phyloP scores from a whole-genome alignment of 2,888 invertebrate genomes.

The Diarsia mendica region DNA sequence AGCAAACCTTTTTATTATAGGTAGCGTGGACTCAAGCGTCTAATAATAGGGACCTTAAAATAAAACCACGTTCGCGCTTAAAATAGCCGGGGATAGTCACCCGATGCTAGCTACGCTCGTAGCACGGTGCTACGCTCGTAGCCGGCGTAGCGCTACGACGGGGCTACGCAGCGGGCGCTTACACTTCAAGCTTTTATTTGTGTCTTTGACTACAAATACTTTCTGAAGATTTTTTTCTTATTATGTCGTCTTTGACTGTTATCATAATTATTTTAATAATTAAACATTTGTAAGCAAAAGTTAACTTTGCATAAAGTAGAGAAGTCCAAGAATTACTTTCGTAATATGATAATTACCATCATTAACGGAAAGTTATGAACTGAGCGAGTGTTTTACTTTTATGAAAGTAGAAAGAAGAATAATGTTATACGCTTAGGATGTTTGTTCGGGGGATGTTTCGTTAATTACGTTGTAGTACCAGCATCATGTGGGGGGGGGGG shows the following conservation, averaged over 20 bases:
- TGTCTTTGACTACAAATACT: neutral
- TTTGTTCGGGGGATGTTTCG: neutral
- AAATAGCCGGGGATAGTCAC: constrained; percentile 27
- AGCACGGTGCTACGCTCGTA: constrained; percentile 54
- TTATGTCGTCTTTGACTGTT: neutral
- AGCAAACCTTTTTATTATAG: constrained; percentile 14
- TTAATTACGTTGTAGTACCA: neutral
- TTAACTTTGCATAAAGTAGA: constrained; percentile 3
- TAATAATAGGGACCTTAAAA: constrained; percentile 41
- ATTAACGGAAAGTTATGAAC: constrained; percentile 27
- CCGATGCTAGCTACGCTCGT: constrained; percentile 38
- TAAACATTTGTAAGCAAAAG: neutral
- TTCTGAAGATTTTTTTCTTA: neutral
- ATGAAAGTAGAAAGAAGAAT: constrained; percentile 7
- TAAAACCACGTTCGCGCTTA: constrained; percentile 27
- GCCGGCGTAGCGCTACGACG: constrained; percentile 46
- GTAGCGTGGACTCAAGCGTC: neutral
- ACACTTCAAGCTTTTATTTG: neutral
- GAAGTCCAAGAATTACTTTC: neutral
- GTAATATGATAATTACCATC: constrained; percentile 21
- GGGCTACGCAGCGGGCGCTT: neutral
- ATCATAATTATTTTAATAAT: neutral
- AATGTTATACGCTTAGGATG: constrained; percentile 13
- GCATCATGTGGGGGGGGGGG: neutral
- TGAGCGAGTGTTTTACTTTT: constrained; percentile 16